Base-by-base conservation (phyloP, 2,797 vertebrate species). In the Neomorphus geoffroyi region DNA sequence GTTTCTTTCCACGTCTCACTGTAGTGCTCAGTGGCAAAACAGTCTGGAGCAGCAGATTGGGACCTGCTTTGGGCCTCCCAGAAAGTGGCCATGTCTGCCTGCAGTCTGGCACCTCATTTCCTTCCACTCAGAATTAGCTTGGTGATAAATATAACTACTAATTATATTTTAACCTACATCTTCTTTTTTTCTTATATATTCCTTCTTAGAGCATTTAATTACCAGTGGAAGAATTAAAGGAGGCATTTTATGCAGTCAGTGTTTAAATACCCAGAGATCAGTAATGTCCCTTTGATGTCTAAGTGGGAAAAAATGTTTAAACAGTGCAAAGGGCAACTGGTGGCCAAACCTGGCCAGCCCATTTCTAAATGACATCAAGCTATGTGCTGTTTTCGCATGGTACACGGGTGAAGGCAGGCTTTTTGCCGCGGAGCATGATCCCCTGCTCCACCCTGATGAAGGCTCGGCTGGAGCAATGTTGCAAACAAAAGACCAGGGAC, bases 151-250 rank as follows among this genome's bases (percentile, higher is more conserved):
- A 88, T 86, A 96, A 51, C 83, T 75, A 41, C 77, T 86, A 96
- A 94, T 92, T 93, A 94, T 86, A 81, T 91, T 91, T 92, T 95
- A 95, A 95, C 82, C 82, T 90, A 96, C 81, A 82, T 91, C 5
- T 35, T 80, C 86, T 61, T 65, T 48, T 35, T 7, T 0, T 11
- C 22, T 66, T 27, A 13, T 67, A 3, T 74, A 43, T 80, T 90
- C 48, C 39, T 92, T 79, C 33, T 66, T 84, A 53, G 43, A 53
- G 33, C 3, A 1, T 77, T 92, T 77, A 82, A 26, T 71, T 95
- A 67, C 56, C 19, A 45, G 58, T 43, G 13, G 46, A 93, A 92
- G 54, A 46, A 43, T 69, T 73, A 60, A 73, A 85, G 48, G 72
- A 78, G 7, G 19, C 37, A 30, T 46, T 93, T 73, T 62, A 28